Conservation (phyloP, 2,113 vertebrate species). For the Donacobius atricapilla region DNA sequence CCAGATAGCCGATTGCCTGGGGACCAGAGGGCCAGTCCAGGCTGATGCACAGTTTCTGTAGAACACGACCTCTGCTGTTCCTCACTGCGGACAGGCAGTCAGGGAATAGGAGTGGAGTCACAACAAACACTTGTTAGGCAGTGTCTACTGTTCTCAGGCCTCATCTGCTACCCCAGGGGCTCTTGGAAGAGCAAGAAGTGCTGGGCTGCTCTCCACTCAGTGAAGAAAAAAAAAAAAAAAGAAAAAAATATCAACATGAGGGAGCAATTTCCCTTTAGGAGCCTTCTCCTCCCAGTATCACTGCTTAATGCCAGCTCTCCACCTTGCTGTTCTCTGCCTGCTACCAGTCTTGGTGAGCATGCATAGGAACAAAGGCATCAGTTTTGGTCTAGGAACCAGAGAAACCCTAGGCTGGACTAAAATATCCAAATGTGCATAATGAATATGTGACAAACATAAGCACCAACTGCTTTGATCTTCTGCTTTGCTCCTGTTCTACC, state of each 20-base stretch:
- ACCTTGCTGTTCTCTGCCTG: background rate
- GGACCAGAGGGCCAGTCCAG: background rate
- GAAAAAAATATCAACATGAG: background rate
- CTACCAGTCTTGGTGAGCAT: rapidly evolving
- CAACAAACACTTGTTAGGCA: background rate
- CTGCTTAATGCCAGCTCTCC: background rate
- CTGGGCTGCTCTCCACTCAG: background rate
- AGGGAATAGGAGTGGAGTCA: background rate
- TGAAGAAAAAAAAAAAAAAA: background rate
- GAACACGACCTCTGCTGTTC: background rate
- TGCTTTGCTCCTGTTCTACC: background rate
- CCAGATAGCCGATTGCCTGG: background rate
- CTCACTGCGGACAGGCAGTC: background rate
- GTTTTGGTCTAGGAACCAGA: background rate
- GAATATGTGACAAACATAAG: background rate
- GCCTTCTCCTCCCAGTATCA: background rate
- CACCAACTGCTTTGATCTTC: background rate
- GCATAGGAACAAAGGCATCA: background rate
- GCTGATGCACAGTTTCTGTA: rapidly evolving
- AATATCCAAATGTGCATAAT: background rate
- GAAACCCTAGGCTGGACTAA: background rate
- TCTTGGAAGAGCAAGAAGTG: background rate
- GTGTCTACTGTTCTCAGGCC: background rate
- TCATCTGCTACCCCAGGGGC: too few species aligned
- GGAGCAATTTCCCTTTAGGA: background rate